Evolutionary conservation across 2,113 vertebrate species (phyloP), one percentile per base, ranked within the genome.

Genomic region (Ivindomyrus marchei): DNA sequence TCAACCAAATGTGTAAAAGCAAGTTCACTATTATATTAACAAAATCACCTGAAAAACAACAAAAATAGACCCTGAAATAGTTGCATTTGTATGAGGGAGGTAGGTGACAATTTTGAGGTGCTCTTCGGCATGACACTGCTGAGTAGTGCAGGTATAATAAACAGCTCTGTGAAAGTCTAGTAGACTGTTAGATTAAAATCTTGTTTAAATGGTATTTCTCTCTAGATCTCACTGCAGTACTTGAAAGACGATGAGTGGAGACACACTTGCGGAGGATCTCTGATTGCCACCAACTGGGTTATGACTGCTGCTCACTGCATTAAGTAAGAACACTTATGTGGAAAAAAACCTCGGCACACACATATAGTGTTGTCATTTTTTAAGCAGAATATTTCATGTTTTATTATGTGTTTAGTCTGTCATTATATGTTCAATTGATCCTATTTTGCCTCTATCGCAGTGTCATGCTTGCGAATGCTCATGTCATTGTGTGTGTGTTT

Each of bases 271-370:
- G 96, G 96, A 89, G 96, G 95, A 89, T 95, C 96, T 90, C 94
- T 96, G 92, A 96, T 96, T 89, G 96, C 95, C 92, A 93, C 93
- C 92, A 96, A 96, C 94, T 97, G 96, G 96, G 95, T 97, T 92
- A 94, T 97, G 95, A 97, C 96, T 88, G 96, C 96, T 90, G 96
- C 96, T 92, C 96, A 97, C 93, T 97, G 96, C 91, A 96, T 97
- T 94, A 96, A 95, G 96, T 96, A 96, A 1, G 94, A 66, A 0
- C 7, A 10, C 53, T 24, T 19, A 10, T 27, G 4, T 27, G 15
- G 2, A 84, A 31, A 24, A 80, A 83, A 17, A 6, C 19, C 53
- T 31, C 13, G 21, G 42, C 50, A 36, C 39, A 56, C 13, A 36
- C 19, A 27, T 27, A 70, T n/a, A 21, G 45, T 36, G 49, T 89